Evolutionary conservation across 1,140 invertebrate genomes (phyloP).

Genomic region (Notospermus geniculatus): DNA sequence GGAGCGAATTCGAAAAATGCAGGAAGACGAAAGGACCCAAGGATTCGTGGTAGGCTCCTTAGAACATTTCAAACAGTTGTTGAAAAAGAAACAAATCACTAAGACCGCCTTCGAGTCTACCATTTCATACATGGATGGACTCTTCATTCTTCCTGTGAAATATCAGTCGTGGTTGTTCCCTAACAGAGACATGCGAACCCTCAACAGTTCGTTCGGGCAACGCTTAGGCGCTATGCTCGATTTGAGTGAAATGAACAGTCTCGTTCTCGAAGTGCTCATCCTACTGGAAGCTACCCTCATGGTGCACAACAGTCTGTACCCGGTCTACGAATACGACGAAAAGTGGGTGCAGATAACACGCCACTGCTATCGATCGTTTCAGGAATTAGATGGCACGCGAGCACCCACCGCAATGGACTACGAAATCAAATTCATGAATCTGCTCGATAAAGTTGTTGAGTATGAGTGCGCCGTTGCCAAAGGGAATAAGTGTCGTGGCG

Average conservation of each 20-base stretch:
- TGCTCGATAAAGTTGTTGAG: neutral
- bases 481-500: neutral
- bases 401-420: constrained; percentile 4
- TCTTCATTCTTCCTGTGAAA: neutral
- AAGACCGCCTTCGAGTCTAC: neutral
- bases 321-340: constrained; percentile 1
- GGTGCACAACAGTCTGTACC: constrained; percentile 1
- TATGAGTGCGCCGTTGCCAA: constrained; percentile 2
- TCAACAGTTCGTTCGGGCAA: neutral
- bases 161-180: neutral
- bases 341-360: neutral
- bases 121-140: neutral
- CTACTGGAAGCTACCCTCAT: constrained; percentile 7
- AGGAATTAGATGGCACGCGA: neutral
- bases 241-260: neutral
- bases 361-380: neutral
- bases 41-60: constrained; percentile 6
- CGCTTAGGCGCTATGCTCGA: neutral
- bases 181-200: constrained; percentile 2
- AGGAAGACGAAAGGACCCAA: neutral
- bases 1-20: neutral
- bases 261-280: neutral
- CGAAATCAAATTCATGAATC: neutral
- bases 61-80: constrained; percentile 4
- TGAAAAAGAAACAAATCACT: constrained; percentile 1